phyloP scores from a whole-genome alignment of 2,888 invertebrate genomes.

The Physocephala rufipes region DNA sequence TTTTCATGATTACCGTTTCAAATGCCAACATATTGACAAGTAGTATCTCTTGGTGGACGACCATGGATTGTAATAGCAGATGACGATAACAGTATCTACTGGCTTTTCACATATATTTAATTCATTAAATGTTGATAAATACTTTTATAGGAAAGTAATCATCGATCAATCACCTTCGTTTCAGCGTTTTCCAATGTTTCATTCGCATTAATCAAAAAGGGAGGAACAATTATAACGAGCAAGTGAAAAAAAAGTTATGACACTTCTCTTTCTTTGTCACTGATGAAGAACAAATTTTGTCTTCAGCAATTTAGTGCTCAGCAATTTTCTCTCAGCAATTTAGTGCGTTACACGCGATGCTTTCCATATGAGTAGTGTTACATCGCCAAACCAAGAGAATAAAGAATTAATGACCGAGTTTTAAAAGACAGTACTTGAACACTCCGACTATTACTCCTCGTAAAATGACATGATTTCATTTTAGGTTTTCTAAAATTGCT shows the following conservation, averaged over 20 bases:
- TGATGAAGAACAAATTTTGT: background rate
- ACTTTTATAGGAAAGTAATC: background rate
- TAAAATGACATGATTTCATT: too few relatives aligned
- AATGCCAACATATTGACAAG: slow-evolving; percentile 16
- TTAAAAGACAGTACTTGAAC: too few relatives aligned
- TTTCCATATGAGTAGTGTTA: too few relatives aligned
- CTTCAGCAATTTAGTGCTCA: background rate
- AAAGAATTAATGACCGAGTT: too few relatives aligned
- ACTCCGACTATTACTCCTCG: too few relatives aligned
- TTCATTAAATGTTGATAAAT: too few relatives aligned
- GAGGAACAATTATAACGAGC: background rate
- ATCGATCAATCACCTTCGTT: slow-evolving; percentile 29
- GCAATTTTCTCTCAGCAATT: too few relatives aligned
- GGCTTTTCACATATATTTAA: too few relatives aligned
- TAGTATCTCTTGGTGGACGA: slow-evolving; percentile 17
- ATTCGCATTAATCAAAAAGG: background rate
- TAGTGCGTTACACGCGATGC: too few relatives aligned
- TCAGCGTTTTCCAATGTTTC: slow-evolving; percentile 1
- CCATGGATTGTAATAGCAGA: background rate
- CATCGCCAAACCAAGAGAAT: too few relatives aligned
- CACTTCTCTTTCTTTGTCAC: background rate
- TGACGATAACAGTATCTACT: too few relatives aligned
- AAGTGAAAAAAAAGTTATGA: background rate
- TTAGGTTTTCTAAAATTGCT: too few relatives aligned
- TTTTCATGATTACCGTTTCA: slow-evolving; percentile 19